phyloP scores from a whole-genome alignment of 2,113 vertebrate species.

The Girardinichthys multiradiatus region DNA sequence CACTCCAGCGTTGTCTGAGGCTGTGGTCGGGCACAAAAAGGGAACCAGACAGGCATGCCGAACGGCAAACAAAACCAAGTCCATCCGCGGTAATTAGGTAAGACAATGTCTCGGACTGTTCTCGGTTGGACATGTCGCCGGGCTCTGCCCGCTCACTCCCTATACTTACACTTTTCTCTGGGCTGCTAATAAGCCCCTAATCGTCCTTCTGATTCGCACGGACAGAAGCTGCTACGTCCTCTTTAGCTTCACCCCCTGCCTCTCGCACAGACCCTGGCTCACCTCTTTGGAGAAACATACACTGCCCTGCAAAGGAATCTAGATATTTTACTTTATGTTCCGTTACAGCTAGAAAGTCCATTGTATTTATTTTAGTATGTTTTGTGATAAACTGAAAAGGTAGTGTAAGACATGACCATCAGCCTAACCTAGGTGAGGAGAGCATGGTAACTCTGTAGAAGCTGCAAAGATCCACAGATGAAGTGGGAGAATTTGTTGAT shows the following conservation, averaged over 20 bases:
- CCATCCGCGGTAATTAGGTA: slow-evolving; percentile 92
- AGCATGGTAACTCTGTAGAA: too few species aligned
- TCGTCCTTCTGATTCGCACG: slow-evolving; percentile 89
- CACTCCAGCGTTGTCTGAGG: slow-evolving; percentile 89
- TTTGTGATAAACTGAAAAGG: too few species aligned
- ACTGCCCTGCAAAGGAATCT: neutral
- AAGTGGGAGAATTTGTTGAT: too few species aligned
- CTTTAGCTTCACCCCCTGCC: slow-evolving; percentile 52
- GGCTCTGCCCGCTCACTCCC: slow-evolving; percentile 86
- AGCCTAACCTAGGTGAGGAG: too few species aligned
- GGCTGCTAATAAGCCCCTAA: slow-evolving; percentile 93
- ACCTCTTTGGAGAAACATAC: slow-evolving; percentile 39
- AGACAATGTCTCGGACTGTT: slow-evolving; percentile 95
- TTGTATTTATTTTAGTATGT: too few species aligned
- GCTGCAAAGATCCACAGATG: too few species aligned
- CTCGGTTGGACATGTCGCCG: slow-evolving; percentile 92
- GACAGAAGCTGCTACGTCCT: slow-evolving; percentile 60
- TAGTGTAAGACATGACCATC: too few species aligned
- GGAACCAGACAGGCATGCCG: slow-evolving; percentile 94
- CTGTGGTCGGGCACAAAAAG: slow-evolving; percentile 86
- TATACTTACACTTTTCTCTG: slow-evolving; percentile 88
- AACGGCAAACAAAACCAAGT: slow-evolving; percentile 93
- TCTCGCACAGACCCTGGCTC: slow-evolving; percentile 57
- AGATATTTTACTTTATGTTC: too few species aligned
- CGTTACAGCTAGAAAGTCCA: too few species aligned